Base-by-base conservation (phyloP, 2,888 invertebrate species). In the Agrilus mali region DNA sequence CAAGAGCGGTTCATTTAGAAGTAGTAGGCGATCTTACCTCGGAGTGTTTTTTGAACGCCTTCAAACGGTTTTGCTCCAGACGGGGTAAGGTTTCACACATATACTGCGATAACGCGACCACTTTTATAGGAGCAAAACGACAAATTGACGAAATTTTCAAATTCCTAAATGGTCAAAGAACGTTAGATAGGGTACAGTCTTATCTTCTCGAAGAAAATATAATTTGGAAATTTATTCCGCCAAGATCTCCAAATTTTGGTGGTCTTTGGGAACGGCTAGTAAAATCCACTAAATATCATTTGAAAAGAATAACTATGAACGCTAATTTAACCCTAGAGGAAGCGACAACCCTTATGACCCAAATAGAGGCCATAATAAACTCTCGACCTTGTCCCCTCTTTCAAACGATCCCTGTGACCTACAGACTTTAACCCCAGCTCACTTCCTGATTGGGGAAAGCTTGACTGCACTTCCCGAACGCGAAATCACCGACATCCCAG, bases 71-170 rank as follows among this genome's bases (percentile, higher is more conserved):
- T 40, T 43, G 57, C 0, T 45, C 56, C 1, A 20, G 58, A 17
- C 33, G 59, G 40, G 61, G 60, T 2, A 27, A 48, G 4, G 52
- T 53, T 1, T 20, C 41, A 7, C 43, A 56, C 3, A 46, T 63
- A 0, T 55, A 50, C 33, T 56, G 55, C 3, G 63, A 64, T 40
- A 58, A 58, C 22, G 59, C 56, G 4, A 56, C 56, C 2, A 64
- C 61, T 40, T 63, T 60, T 40, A 50, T 59, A 2, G 60, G 58
- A 5, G 59, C 60, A 1, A 47, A 47, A 27, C 17, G 14, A 16
- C 14, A 16, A 38, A 15, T 34, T 5, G 13, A 34, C 6, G 13
- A 15, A 15, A 34, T 34, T 6, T 20, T 4, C 6, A 6, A 20
- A 4, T 20, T 20, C 20, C 6, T 20, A 20, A 20, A 20, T 4